Evolutionary conservation across 2,888 invertebrate species (phyloP), one percentile per base, ranked within the genome.

Genomic region (Drosophila trichaetosa): DNA sequence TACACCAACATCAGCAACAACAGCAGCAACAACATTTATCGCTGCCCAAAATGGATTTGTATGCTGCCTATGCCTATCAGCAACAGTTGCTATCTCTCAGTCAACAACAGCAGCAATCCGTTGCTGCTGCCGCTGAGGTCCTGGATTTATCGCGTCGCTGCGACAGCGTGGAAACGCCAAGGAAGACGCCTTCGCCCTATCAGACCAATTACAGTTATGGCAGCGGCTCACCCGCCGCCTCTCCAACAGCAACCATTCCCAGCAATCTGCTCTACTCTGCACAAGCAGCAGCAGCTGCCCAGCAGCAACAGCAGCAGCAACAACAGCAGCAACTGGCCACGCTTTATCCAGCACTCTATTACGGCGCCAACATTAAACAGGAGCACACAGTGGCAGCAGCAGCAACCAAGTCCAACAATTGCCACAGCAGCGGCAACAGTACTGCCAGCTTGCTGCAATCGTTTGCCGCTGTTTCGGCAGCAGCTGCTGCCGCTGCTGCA

Each of bases 71-170:
- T 64, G 91, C 90, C 69, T 92, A 91, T 73, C 91, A 90, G 78
- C 91, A 90, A 63, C 90, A 88, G 65, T 76, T 90, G 63, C 69
- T 85, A 54, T 76, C 87, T 2, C 81, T 84, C 34, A 86, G 79
- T 29, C 84, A 84, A 58, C 83, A 88, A 49, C 83, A 78, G 42
- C 77, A 62, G 21, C 76, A 83, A 66, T 56, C 75, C 52, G 46
- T 48, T 51, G 52, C 88, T 29, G 61, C 61, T 27, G 76, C 87
- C 16, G 76, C 83, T 8, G 91, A 91, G 76, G 93, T 92, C 13
- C 80, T 93, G 53, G 93, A 93, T 79, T 84, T 93, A n/a, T 93
- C 93, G 2, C 85, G 92, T 2, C 92, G 92, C 56, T 91, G 92
- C 59, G 92, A 92, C 80, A 92, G 92, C 24, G 89, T 91, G 4